These are phyloP conservation scores for Timema cristinae DNA, from an alignment of 2,888 invertebrate species.

Conservation along the genomic window DNA sequence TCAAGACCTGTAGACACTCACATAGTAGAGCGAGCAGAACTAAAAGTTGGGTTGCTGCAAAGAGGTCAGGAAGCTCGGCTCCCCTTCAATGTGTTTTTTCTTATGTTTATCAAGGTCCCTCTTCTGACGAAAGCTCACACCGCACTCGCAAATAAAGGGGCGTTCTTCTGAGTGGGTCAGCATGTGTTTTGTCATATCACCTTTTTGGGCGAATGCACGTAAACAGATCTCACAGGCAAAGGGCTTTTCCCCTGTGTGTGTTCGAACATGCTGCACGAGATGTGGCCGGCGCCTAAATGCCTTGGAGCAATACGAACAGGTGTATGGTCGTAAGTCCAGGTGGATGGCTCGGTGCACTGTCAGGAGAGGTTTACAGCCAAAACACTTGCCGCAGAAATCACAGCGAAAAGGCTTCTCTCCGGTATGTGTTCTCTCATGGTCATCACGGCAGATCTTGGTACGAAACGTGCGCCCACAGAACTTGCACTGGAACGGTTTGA, in stretches of 20 bases:
- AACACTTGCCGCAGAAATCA: conserved; percentile 22
- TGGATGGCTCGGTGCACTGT: conserved; percentile 32
- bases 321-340: conserved; percentile 37
- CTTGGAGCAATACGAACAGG: conserved; percentile 39
- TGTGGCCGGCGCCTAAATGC: conserved; percentile 40
- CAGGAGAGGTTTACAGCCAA: conserved; percentile 24
- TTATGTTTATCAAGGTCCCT: conserved; percentile 13
- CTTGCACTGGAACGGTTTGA: conserved; percentile 20
- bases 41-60: no score
- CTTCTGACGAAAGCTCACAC: conserved; percentile 13
- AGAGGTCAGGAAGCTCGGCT: not conserved
- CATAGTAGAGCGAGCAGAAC: no score
- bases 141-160: conserved; percentile 10
- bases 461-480: conserved; percentile 23
- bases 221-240: conserved; percentile 39
- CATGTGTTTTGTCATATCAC: conserved; percentile 41
- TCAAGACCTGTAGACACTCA: no score
- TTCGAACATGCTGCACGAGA: conserved; percentile 40
- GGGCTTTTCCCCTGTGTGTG: conserved; percentile 41
- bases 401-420: conserved; percentile 22
- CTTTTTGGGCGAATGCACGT: conserved; percentile 40
- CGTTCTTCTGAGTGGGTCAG: conserved; percentile 17
- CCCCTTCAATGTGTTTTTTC: not conserved
- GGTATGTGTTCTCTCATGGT: conserved; percentile 26
- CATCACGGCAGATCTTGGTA: conserved; percentile 20